Conservation (phyloP, 1,140 invertebrate genomes). For the Lepidurus apus region DNA sequence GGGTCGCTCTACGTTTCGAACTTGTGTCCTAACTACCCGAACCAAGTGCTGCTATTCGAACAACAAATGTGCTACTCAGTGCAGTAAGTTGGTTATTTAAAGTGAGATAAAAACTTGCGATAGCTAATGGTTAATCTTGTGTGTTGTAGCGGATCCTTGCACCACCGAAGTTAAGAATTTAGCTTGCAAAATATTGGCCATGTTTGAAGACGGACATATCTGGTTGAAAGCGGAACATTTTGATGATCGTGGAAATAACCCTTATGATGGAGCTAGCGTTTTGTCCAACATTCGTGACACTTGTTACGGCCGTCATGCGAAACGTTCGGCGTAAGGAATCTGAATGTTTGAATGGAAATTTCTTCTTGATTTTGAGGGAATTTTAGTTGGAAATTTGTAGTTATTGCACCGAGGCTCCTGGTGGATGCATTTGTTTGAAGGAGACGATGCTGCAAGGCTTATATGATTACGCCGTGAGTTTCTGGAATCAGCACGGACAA, state of each 20-base stretch:
- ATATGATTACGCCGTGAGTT: slow-evolving; percentile 33
- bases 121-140: slow-evolving; percentile 18
- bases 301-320: slow-evolving; percentile 34
- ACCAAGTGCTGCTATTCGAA: slow-evolving; percentile 34
- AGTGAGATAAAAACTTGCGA: slow-evolving; percentile 1
- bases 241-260: slow-evolving; percentile 31
- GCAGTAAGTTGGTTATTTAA: slow-evolving; percentile 11
- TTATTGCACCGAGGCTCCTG: slow-evolving; percentile 31
- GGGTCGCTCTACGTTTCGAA: slow-evolving; percentile 34
- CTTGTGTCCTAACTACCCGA: slow-evolving; percentile 34
- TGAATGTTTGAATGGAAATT: background rate
- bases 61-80: slow-evolving; percentile 29
- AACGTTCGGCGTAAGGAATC: slow-evolving; percentile 32
- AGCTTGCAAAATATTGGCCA: slow-evolving; percentile 34
- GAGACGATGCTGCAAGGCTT: slow-evolving; percentile 29
- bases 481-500: slow-evolving; percentile 34
- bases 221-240: slow-evolving; percentile 32
- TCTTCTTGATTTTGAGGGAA: background rate
- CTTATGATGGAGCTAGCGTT: slow-evolving; percentile 35
- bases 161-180: slow-evolving; percentile 24
- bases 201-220: slow-evolving; percentile 32
- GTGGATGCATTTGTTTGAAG: slow-evolving; percentile 33
- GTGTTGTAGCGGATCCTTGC: slow-evolving; percentile 28
- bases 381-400: background rate
- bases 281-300: slow-evolving; percentile 35